phyloP scores from a whole-genome alignment of 2,888 invertebrate genomes.

The Incurvaria masculella region DNA sequence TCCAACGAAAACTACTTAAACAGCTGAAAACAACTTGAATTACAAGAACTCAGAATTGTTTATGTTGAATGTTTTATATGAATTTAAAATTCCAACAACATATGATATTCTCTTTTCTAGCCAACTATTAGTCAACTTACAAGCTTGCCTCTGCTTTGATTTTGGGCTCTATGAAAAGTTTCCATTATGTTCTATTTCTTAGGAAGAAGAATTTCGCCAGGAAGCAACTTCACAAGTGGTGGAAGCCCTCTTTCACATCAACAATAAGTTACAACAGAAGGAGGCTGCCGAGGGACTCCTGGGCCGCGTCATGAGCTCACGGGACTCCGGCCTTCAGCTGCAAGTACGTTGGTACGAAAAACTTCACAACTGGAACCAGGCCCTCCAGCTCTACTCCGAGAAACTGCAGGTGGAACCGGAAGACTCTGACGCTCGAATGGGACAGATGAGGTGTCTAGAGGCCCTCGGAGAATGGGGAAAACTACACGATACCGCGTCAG shows the following conservation, averaged over 20 bases:
- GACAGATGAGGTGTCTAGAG: constrained; percentile 94
- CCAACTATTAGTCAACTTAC: too few relatives aligned
- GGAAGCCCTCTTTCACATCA: constrained; percentile 92
- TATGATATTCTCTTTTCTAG: too few relatives aligned
- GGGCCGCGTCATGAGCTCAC: constrained; percentile 79
- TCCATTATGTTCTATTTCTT: constrained; percentile 23
- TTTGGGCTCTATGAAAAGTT: too few relatives aligned
- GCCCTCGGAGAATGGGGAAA: constrained; percentile 96
- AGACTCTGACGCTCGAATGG: constrained; percentile 80
- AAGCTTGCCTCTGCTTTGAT: too few relatives aligned
- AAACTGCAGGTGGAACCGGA: constrained; percentile 62
- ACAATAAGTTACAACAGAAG: constrained; percentile 97
- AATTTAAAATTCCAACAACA: too few relatives aligned
- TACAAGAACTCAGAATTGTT: too few relatives aligned
- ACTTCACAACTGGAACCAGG: constrained; percentile 98
- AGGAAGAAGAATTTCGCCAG: constrained; percentile 89
- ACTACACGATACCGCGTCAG: constrained; percentile 75
- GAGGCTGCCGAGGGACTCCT: constrained; percentile 95
- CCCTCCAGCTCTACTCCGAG: constrained; percentile 80
- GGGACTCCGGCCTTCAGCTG: constrained; percentile 59
- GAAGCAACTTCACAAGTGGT: constrained; percentile 83
- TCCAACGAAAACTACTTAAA: too few relatives aligned
- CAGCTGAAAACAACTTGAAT: too few relatives aligned
- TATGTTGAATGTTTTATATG: too few relatives aligned
- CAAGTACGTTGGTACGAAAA: constrained; percentile 99